These are phyloP conservation scores for Tetraodon nigroviridis DNA, from an alignment of 2,113 vertebrate genomes.

Conservation along the genomic window DNA sequence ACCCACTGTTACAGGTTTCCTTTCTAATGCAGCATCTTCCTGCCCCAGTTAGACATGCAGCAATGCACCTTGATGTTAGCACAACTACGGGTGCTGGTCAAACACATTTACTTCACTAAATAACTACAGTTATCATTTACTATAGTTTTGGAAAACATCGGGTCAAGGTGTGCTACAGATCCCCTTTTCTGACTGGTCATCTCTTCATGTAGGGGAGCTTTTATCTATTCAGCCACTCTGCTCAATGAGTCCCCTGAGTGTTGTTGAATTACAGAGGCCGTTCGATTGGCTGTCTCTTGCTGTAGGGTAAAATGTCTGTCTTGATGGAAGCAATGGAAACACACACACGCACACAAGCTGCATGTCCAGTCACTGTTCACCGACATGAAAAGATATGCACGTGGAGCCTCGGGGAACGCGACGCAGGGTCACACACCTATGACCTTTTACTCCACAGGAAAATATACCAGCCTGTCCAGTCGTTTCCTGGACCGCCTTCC, in stretches of 20 bases:
- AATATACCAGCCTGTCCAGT: neutral
- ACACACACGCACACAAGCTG: neutral
- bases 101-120: no score
- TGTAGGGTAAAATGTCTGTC: constrained; percentile 41
- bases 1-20: no score
- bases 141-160: neutral
- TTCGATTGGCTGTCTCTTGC: constrained; percentile 45
- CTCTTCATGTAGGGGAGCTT: constrained; percentile 7
- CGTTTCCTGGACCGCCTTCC: neutral
- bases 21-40: no score
- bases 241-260: constrained; percentile 46
- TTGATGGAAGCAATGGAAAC: constrained; percentile 7
- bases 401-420: neutral
- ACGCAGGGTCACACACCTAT: neutral
- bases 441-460: neutral
- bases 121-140: neutral
- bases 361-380: neutral
- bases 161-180: constrained; percentile 3
- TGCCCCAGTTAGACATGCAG: no score
- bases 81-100: no score
- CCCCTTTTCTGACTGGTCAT: neutral
- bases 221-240: constrained; percentile 18
- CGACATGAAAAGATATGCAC: neutral
- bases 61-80: no score
- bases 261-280: constrained; percentile 38